These are phyloP conservation scores for Camptogramma bilineatum DNA, from an alignment of 2,888 invertebrate species.

Conservation along the genomic window DNA sequence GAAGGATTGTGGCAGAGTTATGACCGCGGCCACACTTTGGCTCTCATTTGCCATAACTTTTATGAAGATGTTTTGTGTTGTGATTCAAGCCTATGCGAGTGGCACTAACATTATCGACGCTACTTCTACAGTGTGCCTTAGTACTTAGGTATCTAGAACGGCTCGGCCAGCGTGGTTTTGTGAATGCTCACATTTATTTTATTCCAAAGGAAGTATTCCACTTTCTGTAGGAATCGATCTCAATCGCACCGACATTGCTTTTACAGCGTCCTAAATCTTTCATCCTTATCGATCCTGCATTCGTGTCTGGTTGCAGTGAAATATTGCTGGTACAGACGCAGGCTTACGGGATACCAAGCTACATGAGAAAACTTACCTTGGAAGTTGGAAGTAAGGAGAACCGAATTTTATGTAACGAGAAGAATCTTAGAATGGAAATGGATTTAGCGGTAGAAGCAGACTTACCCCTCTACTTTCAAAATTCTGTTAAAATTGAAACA, in stretches of 20 bases:
- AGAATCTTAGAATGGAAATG: too few relatives aligned
- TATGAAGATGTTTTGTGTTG: too few relatives aligned
- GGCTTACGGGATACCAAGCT: conserved; percentile 22
- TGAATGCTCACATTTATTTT: conserved; percentile 19
- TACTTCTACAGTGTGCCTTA: background rate
- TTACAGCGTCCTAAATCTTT: conserved; percentile 51
- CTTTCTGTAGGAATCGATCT: conserved; percentile 38
- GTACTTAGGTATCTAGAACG: conserved; percentile 18
- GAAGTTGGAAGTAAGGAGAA: background rate
- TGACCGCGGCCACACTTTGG: too few relatives aligned
- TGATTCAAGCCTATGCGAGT: too few relatives aligned
- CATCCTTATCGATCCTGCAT: conserved; percentile 47
- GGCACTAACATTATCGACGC: background rate
- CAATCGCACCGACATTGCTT: conserved; percentile 47
- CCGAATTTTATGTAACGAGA: too few relatives aligned
- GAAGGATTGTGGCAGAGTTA: too few relatives aligned
- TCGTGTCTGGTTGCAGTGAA: conserved; percentile 45
- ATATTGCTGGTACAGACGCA: conserved; percentile 44
- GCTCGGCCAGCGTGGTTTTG: conserved; percentile 15
- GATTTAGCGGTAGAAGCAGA: too few relatives aligned
- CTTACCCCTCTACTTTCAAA: too few relatives aligned
- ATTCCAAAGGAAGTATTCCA: conserved; percentile 20
- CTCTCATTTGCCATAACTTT: too few relatives aligned
- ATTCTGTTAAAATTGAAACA: too few relatives aligned
- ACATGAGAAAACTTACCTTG: conserved; percentile 26